These are phyloP conservation scores for Threskiornis aethiopicus DNA, from an alignment of 2,797 vertebrate species.

Conservation along the genomic window DNA sequence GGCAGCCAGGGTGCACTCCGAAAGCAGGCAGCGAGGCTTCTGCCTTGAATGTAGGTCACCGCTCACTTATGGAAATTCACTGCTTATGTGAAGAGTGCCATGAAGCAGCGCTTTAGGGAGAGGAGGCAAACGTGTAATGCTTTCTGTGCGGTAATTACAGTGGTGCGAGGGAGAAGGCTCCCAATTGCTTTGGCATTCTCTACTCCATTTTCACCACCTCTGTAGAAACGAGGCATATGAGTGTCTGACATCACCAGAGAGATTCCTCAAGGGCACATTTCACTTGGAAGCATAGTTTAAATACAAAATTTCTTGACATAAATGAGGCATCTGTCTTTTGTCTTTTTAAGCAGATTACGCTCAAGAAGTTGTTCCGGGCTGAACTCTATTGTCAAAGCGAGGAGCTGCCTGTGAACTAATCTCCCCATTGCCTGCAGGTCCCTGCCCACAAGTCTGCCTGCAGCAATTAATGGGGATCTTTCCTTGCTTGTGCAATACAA, in stretches of 20 bases:
- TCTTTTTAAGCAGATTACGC: not conserved
- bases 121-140: not conserved
- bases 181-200: not conserved
- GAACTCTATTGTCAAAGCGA: not conserved
- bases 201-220: not conserved
- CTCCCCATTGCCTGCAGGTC: not conserved
- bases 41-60: conserved; percentile 60
- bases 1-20: conserved; percentile 23
- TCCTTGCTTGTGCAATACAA: not conserved
- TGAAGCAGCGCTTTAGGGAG: not conserved
- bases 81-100: not conserved
- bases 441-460: not conserved
- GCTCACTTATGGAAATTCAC: conserved; percentile 29
- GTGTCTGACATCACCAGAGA: not conserved
- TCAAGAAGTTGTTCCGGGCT: not conserved
- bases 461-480: not conserved
- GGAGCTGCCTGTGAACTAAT: not conserved
- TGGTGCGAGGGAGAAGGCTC: not conserved
- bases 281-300: not conserved
- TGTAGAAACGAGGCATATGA: not conserved
- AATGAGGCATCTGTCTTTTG: not conserved
- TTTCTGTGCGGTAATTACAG: not conserved
- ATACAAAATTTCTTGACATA: not conserved
- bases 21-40: conserved; percentile 3
- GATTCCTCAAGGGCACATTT: conserved; percentile 3